Percentiles rank a stretch among this genome's conserved stretches.
Conservation (phyloP, 2,888 invertebrate species). For the Hipparchia sbordonii region DNA sequence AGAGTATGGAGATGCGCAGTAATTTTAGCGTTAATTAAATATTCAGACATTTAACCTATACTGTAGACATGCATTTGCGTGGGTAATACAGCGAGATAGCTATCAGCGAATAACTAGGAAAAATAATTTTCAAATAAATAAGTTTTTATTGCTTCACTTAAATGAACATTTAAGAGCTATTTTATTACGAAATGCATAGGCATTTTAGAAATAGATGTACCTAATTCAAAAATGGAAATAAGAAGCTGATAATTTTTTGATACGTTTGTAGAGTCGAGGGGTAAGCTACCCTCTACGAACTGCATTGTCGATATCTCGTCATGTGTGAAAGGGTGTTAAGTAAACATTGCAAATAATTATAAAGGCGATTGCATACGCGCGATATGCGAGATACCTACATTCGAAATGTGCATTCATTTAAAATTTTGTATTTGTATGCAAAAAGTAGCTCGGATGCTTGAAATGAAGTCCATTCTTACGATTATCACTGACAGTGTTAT, state of each 20-base stretch:
- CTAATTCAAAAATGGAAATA: neutral
- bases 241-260: conserved; percentile 31
- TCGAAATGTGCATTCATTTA: conserved; percentile 71
- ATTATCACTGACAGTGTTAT: conserved; percentile 72
- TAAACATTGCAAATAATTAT: conserved; percentile 84
- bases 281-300: conserved; percentile 48
- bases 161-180: neutral
- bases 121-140: conserved; percentile 17
- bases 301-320: conserved; percentile 74
- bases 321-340: conserved; percentile 84
- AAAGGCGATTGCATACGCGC: conserved; percentile 76
- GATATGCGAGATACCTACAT: conserved; percentile 47
- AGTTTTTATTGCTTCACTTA: conserved; percentile 18
- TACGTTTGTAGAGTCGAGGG: conserved; percentile 29
- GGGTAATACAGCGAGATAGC: conserved; percentile 20
- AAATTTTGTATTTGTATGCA: conserved; percentile 76
- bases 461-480: conserved; percentile 64
- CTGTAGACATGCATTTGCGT: conserved; percentile 7
- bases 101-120: conserved; percentile 14
- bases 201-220: neutral
- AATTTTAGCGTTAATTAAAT: conserved; percentile 27
- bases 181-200: neutral
- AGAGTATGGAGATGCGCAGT: conserved; percentile 24
- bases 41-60: conserved; percentile 21
- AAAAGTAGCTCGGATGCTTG: conserved; percentile 52